A percentile compares a stretch with the other conserved stretches of the same genome.
Conservation (phyloP, 2,888 invertebrate species). For the Apotomis capreana region DNA sequence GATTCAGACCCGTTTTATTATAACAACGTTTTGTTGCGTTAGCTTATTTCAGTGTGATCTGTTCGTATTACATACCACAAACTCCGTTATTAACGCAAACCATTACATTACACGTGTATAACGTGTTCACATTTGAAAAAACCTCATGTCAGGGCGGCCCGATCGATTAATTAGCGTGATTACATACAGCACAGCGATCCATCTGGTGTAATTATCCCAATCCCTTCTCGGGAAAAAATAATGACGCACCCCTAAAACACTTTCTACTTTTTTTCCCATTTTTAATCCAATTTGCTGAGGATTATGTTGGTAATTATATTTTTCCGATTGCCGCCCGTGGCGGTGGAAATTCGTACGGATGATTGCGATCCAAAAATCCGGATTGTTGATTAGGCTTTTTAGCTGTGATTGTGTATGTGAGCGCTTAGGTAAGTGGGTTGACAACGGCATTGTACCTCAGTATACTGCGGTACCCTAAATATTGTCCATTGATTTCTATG, state of each 20-base stretch:
- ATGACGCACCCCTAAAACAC: conserved; percentile 82
- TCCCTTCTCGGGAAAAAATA: conserved; percentile 80
- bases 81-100: background rate
- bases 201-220: conserved; percentile 82
- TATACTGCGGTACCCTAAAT: too few species aligned
- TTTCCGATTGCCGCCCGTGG: conserved; percentile 78
- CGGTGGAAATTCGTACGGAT: conserved; percentile 72
- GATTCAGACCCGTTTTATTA: too few species aligned
- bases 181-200: conserved; percentile 78
- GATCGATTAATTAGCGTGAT: conserved; percentile 82
- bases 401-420: conserved; percentile 58
- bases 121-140: conserved; percentile 53
- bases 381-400: conserved; percentile 77
- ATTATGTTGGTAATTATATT: conserved; percentile 84
- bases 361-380: conserved; percentile 76
- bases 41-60: too few species aligned
- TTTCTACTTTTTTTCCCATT: conserved; percentile 80
- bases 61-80: too few species aligned
- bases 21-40: too few species aligned
- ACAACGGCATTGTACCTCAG: background rate
- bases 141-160: conserved; percentile 58
- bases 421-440: conserved; percentile 8
- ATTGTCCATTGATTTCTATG: too few species aligned
- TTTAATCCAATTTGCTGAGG: conserved; percentile 84
- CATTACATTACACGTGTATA: background rate